Percentiles rank a stretch among this genome's conserved stretches.
Conservation (phyloP, 1,140 invertebrate species). For the Acromyrmex heyeri region DNA sequence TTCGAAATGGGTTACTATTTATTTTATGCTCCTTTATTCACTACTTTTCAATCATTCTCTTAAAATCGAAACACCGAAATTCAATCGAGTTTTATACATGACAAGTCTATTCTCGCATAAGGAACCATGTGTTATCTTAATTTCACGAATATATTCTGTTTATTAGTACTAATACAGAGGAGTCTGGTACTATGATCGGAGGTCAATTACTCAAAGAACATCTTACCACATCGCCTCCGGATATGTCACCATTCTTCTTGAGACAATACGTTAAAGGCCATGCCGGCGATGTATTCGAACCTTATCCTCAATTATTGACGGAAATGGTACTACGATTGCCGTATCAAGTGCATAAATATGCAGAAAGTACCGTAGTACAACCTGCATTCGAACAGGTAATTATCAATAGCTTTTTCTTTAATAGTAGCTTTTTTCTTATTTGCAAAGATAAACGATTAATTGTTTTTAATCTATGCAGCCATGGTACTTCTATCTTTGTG, state of each 20-base stretch:
- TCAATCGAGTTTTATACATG: neutral
- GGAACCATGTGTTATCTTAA: neutral
- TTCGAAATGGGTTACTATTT: neutral
- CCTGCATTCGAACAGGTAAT: slow-evolving; percentile 87
- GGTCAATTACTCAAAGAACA: slow-evolving; percentile 93
- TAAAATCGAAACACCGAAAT: neutral
- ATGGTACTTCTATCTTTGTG: slow-evolving; percentile 95
- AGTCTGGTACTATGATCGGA: slow-evolving; percentile 86
- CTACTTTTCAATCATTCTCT: neutral
- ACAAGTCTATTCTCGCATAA: neutral
- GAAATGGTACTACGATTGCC: slow-evolving; percentile 97
- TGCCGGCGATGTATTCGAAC: slow-evolving; percentile 96
- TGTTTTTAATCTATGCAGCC: slow-evolving; percentile 77
- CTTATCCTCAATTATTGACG: slow-evolving; percentile 96
- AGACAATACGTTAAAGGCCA: slow-evolving; percentile 97
- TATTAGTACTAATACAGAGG: slow-evolving; percentile 86
- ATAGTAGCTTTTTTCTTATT: slow-evolving; percentile 6
- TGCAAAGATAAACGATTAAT: slow-evolving; percentile 25
- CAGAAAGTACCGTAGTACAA: slow-evolving; percentile 87
- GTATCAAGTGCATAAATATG: slow-evolving; percentile 96
- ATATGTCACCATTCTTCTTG: slow-evolving; percentile 98
- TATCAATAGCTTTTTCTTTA: slow-evolving; percentile 27
- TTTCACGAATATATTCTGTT: slow-evolving; percentile 52
- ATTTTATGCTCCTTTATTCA: neutral
- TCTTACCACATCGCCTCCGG: slow-evolving; percentile 92